Evolutionary conservation across 2,888 invertebrate species (phyloP).

Genomic region (Arctia plantaginis): DNA sequence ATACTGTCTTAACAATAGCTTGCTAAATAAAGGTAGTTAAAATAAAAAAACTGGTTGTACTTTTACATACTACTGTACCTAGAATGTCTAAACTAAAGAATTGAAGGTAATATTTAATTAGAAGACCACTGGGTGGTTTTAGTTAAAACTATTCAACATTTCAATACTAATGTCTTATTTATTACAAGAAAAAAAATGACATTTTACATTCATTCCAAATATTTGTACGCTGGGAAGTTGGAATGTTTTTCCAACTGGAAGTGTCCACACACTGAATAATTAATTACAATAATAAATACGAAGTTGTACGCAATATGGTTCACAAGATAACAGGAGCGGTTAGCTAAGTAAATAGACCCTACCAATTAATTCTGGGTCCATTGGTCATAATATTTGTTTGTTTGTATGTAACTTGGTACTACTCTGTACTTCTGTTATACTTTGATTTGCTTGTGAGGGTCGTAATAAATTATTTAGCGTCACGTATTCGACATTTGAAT

Average conservation of each 20-base stretch:
- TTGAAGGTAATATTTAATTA: background rate
- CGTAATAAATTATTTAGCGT: slow-evolving; percentile 39
- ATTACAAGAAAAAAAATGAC: background rate
- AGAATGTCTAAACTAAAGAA: too few relatives aligned
- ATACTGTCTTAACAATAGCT: too few relatives aligned
- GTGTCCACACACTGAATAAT: slow-evolving; percentile 53
- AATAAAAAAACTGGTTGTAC: too few relatives aligned
- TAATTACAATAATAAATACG: slow-evolving; percentile 67
- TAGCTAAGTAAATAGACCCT: slow-evolving; percentile 81
- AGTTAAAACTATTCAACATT: too few relatives aligned
- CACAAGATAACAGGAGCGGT: slow-evolving; percentile 79
- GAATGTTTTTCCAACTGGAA: slow-evolving; percentile 30
- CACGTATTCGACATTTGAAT: slow-evolving; percentile 23
- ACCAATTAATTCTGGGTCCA: slow-evolving; percentile 83
- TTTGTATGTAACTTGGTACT: slow-evolving; percentile 72
- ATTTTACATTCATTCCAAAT: background rate
- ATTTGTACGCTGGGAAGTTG: slow-evolving; percentile 5
- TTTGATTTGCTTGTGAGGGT: slow-evolving; percentile 46
- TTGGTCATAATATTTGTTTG: slow-evolving; percentile 85
- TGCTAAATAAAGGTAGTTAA: too few relatives aligned
- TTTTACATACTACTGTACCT: too few relatives aligned
- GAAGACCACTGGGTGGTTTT: background rate
- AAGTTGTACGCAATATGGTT: slow-evolving; percentile 75
- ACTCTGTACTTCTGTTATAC: slow-evolving; percentile 54
- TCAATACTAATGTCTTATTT: background rate